phyloP scores from a whole-genome alignment of 2,888 invertebrate species.

The Rotaria magnacalcarata region DNA sequence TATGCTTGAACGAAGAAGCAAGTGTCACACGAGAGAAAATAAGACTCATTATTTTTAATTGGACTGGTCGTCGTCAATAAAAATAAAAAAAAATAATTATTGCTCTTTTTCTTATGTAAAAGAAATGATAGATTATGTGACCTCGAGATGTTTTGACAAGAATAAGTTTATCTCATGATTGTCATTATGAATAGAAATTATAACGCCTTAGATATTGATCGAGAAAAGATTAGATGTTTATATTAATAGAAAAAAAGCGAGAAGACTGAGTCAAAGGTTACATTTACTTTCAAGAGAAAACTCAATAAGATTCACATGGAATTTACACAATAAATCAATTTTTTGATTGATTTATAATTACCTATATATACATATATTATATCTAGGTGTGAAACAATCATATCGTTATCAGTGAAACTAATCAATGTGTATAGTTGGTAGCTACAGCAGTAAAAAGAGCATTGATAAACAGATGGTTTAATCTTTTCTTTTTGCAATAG shows the following conservation, averaged over 20 bases:
- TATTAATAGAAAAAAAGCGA: neutral
- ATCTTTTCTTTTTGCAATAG: neutral
- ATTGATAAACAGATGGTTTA: neutral
- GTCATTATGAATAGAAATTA: slow-evolving; percentile 2
- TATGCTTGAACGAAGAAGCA: slow-evolving; percentile 21
- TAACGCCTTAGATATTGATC: slow-evolving; percentile 16
- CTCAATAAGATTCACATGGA: too few species aligned
- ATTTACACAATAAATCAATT: neutral
- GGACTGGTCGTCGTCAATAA: neutral
- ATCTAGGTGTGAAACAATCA: neutral
- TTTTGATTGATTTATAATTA: neutral
- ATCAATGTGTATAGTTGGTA: neutral
- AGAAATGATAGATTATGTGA: slow-evolving; percentile 25
- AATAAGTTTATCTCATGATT: slow-evolving; percentile 11
- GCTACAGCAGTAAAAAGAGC: neutral
- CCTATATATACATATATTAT: too few species aligned
- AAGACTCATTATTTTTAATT: slow-evolving; percentile 22
- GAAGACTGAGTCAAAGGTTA: too few species aligned
- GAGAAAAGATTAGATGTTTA: neutral
- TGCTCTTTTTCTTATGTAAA: slow-evolving; percentile 22
- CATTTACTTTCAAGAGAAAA: too few species aligned
- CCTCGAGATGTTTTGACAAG: slow-evolving; percentile 18
- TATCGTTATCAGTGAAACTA: neutral
- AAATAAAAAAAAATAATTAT: neutral
- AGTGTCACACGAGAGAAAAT: slow-evolving; percentile 8